Base-by-base conservation (phyloP, 2,888 invertebrate genomes). In the Drosophila suboccidentalis region DNA sequence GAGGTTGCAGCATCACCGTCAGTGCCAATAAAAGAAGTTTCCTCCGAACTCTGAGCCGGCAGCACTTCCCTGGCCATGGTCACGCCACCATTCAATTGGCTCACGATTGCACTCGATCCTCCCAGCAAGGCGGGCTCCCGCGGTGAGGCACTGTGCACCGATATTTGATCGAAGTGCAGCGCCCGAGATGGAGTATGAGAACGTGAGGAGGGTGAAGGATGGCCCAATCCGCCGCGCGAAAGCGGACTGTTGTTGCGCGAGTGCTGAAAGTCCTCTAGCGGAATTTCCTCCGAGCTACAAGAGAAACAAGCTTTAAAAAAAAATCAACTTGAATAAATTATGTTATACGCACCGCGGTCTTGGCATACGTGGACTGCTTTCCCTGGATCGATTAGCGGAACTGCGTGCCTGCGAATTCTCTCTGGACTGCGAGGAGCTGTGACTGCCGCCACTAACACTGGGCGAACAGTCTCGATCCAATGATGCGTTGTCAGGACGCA, bases 11-110 rank as follows among this genome's bases (percentile, higher is more conserved):
- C 69, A 13, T 58, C 69, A 13, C 65, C 77, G 51, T 81, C 85
- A 44, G 67, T 88, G 4, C 95, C 95, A 71, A 96, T 96, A 90
- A 97, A 97, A 0, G 96, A 96, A 0, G 97, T 97, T 88, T 97
- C 97, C 91, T 96, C 96, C 0, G 96, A 96, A n/a, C 90, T 92
- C 15, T 83, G 78, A 32, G 71, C 75, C 9, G 85, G 76, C 22
- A 86, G 50, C 15, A 90, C 87, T 77, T 91, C 88, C 59, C 89
- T 82, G 15, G 89, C 88, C 66, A 90, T 73, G 32, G 87, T 57
- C 55, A 87, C 75, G 38, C 87, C 86, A 3, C 79, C 75, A 66
- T 90, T 91, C 5, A 80, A 34, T 68, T 86, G 87, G 29, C 80
- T 72, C 19, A 83, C 80, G 34, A 81, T 17, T 1, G 83, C 80